Percentiles rank a stretch among this genome's conserved stretches.
Evolutionary conservation across 2,113 vertebrate genomes (phyloP).

Genomic region (Setophaga kirtlandii): DNA sequence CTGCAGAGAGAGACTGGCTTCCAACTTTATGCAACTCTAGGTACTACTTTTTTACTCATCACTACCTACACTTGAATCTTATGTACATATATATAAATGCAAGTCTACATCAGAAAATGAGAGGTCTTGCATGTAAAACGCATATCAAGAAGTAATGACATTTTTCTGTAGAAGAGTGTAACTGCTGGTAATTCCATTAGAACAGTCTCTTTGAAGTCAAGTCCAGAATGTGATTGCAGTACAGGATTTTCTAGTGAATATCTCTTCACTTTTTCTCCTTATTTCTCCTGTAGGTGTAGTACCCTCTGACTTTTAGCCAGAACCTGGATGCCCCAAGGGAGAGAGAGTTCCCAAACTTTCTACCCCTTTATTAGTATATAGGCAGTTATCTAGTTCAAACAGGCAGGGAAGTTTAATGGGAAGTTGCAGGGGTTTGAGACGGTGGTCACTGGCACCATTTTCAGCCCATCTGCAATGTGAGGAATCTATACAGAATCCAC

Average conservation of each 20-base stretch:
- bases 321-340: background rate
- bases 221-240: background rate
- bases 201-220: background rate
- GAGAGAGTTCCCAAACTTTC: background rate
- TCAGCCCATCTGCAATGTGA: background rate
- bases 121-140: background rate
- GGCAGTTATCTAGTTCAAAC: background rate
- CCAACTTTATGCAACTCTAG: background rate
- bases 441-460: background rate
- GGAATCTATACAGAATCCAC: background rate
- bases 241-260: background rate
- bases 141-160: background rate
- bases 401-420: background rate
- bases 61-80: background rate
- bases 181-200: background rate
- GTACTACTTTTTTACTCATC: background rate
- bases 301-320: background rate
- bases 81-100: background rate
- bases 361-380: background rate
- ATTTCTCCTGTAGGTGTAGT: background rate
- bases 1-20: background rate
- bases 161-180: background rate
- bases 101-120: background rate
- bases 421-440: background rate
- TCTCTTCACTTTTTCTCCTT: background rate